Percentiles rank a stretch among this genome's conserved stretches.
phyloP scores from a whole-genome alignment of 2,113 vertebrate species.

The Corydoras maculifer region DNA sequence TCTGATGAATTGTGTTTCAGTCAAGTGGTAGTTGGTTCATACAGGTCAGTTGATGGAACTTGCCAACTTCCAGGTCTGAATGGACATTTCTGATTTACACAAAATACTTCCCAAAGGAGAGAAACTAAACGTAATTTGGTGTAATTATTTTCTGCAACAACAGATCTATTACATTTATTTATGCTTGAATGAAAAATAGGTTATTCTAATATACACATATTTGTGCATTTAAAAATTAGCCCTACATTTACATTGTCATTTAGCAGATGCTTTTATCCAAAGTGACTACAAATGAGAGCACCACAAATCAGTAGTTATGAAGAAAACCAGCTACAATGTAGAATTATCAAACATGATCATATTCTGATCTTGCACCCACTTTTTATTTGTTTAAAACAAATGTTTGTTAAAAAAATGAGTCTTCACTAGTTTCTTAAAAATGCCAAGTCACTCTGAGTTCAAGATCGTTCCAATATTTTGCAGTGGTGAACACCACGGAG shows the following conservation, averaged over 20 bases:
- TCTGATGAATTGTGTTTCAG: conserved; percentile 47
- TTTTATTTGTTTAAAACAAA: conserved; percentile 40
- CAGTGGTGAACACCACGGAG: no score
- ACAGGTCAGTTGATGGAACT: conserved; percentile 31
- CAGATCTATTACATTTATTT: conserved; percentile 25
- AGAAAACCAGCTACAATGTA: no score
- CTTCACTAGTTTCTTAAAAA: no score
- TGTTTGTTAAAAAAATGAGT: conserved; percentile 39
- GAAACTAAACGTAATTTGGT: not conserved
- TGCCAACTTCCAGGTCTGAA: conserved; percentile 44
- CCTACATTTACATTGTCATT: no score
- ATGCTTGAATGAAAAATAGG: conserved; percentile 8
- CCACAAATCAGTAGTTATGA: no score
- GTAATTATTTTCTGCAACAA: conserved; percentile 28
- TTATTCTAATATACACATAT: conserved; percentile 6
- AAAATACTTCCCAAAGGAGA: no score
- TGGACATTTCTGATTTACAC: conserved; percentile 3
- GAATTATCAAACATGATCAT: no score
- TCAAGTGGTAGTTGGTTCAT: conserved; percentile 29
- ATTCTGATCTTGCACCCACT: no score
- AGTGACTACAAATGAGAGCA: no score
- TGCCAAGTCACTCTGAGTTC: no score
- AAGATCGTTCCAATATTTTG: no score
- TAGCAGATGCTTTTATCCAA: no score
- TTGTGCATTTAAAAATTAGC: conserved; percentile 16